Percentiles rank a stretch among this genome's conserved stretches.
phyloP scores from a whole-genome alignment of 1,140 invertebrate genomes.

The Panagrolaimus sp. region DNA sequence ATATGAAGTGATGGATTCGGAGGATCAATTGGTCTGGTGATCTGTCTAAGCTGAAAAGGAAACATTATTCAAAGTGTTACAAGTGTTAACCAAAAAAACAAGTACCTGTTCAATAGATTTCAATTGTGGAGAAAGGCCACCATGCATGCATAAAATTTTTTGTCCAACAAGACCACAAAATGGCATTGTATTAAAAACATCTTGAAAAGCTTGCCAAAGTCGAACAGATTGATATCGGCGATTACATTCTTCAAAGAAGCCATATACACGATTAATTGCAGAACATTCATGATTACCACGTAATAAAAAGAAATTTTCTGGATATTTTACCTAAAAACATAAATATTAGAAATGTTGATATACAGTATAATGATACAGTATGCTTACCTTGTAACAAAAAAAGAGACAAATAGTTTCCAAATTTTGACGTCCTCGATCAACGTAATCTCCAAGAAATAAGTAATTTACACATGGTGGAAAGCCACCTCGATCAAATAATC shows the following conservation, averaged over 20 bases:
- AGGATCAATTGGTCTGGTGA: slow-evolving; percentile 64
- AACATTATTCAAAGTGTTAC: slow-evolving; percentile 64
- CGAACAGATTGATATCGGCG: slow-evolving; percentile 45
- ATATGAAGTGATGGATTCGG: slow-evolving; percentile 66
- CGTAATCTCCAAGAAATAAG: slow-evolving; percentile 89
- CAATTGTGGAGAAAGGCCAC: slow-evolving; percentile 91
- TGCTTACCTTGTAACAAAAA: slow-evolving; percentile 78
- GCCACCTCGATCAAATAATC: slow-evolving; percentile 96
- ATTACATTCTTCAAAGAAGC: slow-evolving; percentile 65
- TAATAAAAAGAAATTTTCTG: slow-evolving; percentile 68
- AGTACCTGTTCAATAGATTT: slow-evolving; percentile 79
- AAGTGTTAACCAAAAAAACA: slow-evolving; percentile 71
- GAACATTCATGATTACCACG: slow-evolving; percentile 69
- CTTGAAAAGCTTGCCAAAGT: slow-evolving; percentile 23
- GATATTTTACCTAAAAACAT: slow-evolving; percentile 63
- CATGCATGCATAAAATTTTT: slow-evolving; percentile 76
- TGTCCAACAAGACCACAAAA: slow-evolving; percentile 77
- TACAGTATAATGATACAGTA: too few species aligned
- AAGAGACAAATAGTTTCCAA: slow-evolving; percentile 67
- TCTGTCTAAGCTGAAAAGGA: slow-evolving; percentile 65
- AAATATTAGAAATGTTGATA: slow-evolving; percentile 33
- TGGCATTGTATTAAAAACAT: slow-evolving; percentile 56
- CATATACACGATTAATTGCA: slow-evolving; percentile 67
- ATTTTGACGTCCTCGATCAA: slow-evolving; percentile 77
- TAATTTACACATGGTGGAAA: slow-evolving; percentile 99